phyloP scores from a whole-genome alignment of 2,888 invertebrate genomes.

The Metacarcinus magister region DNA sequence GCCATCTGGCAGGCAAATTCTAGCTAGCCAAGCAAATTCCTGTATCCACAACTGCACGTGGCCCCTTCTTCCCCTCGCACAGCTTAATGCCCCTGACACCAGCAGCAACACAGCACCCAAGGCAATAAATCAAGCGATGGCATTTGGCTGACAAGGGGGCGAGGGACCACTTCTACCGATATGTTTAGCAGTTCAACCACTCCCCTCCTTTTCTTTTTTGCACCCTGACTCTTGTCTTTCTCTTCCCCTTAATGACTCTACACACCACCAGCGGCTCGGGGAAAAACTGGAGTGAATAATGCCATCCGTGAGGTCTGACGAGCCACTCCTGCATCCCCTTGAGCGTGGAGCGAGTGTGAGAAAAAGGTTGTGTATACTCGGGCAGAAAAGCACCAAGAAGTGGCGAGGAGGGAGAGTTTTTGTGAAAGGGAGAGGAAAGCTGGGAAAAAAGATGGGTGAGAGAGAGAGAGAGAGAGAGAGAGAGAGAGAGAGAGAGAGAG shows the following conservation, averaged over 20 bases:
- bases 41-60: slow-evolving; percentile 32
- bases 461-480: not conserved
- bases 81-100: not conserved
- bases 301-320: not conserved
- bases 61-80: not conserved
- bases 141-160: not conserved
- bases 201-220: not conserved
- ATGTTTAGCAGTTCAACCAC: not conserved
- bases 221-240: not conserved
- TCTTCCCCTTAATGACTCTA: slow-evolving; percentile 27
- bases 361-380: not conserved
- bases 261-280: slow-evolving; percentile 26
- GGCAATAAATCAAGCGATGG: slow-evolving; percentile 46
- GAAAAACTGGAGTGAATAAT: slow-evolving; percentile 36
- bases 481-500: not conserved
- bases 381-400: slow-evolving; percentile 27
- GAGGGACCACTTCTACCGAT: not conserved
- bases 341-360: not conserved
- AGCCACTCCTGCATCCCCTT: slow-evolving; percentile 30
- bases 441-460: not conserved
- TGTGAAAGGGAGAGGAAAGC: slow-evolving; percentile 20
- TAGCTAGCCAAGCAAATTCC: not conserved
- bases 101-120: not conserved
- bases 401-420: slow-evolving; percentile 18
- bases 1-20: slow-evolving; percentile 6